A percentile compares a stretch with the other conserved stretches of the same genome.
Evolutionary conservation across 2,888 invertebrate genomes (phyloP).

Genomic region (Alsophila aescularia): DNA sequence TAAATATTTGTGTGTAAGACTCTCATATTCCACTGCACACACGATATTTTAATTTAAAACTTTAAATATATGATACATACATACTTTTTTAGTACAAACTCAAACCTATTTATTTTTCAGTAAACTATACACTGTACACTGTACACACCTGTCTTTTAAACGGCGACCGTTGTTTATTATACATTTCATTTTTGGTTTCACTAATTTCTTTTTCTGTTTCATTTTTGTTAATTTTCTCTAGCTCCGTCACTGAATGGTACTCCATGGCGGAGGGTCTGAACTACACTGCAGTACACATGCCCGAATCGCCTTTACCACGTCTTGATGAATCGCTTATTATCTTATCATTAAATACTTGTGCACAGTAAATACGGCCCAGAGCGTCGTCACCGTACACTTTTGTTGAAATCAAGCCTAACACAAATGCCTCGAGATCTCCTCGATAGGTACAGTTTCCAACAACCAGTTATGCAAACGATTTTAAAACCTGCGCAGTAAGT

Average conservation of each 20-base stretch:
- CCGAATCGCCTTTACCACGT: constrained; percentile 34
- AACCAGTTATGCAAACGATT: constrained; percentile 33
- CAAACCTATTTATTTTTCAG: neutral
- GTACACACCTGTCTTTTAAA: constrained; percentile 71
- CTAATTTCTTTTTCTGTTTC: constrained; percentile 50
- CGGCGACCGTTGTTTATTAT: constrained; percentile 45
- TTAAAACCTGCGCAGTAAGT: constrained; percentile 5
- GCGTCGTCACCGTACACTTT: constrained; percentile 14
- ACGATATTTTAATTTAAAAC: constrained; percentile 2
- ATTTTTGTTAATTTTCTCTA: constrained; percentile 66
- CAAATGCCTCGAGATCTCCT: constrained; percentile 14
- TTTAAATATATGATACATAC: neutral
- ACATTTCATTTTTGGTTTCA: constrained; percentile 47
- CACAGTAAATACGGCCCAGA: constrained; percentile 22
- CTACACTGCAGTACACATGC: constrained; percentile 52
- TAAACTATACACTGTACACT: constrained; percentile 18
- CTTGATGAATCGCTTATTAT: constrained; percentile 50
- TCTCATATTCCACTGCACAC: constrained; percentile 19
- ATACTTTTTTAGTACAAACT: neutral
- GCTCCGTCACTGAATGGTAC: constrained; percentile 56
- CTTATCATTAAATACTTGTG: constrained; percentile 54
- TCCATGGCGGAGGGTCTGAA: constrained; percentile 57
- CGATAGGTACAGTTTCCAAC: neutral
- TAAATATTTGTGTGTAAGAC: neutral
- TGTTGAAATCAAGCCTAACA: constrained; percentile 17